Percentiles rank a stretch among this genome's conserved stretches.
These are phyloP conservation scores for Hemicordylus capensis DNA, from an alignment of 2,113 vertebrate species.

Conservation along the genomic window DNA sequence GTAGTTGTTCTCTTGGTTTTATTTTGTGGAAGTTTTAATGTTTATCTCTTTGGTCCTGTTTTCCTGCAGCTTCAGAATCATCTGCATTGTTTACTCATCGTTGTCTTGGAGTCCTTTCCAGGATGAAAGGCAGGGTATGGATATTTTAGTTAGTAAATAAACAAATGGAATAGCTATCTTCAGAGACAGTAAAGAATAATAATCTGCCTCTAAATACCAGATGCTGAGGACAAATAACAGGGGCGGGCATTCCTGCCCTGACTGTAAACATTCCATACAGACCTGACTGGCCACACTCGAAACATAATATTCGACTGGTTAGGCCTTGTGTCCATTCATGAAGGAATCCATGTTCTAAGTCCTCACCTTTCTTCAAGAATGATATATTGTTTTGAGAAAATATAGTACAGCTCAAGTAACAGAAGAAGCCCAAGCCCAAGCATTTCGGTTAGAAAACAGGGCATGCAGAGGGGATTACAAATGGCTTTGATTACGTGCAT, in stretches of 20 bases:
- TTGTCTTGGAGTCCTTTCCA: no score
- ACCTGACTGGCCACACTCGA: background rate
- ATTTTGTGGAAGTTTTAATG: no score
- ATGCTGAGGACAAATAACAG: no score
- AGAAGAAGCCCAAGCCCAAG: constrained; percentile 28
- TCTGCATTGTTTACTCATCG: no score
- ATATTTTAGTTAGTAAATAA: no score
- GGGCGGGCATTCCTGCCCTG: background rate
- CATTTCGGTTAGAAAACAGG: constrained; percentile 11
- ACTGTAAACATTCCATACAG: background rate
- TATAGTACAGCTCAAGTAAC: background rate
- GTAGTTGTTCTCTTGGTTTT: no score
- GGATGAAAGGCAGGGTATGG: no score
- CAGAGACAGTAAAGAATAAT: background rate
- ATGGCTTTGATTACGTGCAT: constrained; percentile 18
- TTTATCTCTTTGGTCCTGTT: no score
- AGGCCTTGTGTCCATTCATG: background rate
- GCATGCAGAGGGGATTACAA: constrained; percentile 6
- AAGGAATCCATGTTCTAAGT: background rate
- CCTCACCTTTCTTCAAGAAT: background rate
- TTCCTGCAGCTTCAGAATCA: no score
- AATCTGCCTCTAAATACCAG: background rate
- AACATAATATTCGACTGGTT: background rate
- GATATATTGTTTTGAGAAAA: background rate
- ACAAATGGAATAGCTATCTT: background rate